A percentile compares a stretch with the other conserved stretches of the same genome.
Evolutionary conservation across 1,140 invertebrate species (phyloP).

Genomic region (Drosophila kohkoa): DNA sequence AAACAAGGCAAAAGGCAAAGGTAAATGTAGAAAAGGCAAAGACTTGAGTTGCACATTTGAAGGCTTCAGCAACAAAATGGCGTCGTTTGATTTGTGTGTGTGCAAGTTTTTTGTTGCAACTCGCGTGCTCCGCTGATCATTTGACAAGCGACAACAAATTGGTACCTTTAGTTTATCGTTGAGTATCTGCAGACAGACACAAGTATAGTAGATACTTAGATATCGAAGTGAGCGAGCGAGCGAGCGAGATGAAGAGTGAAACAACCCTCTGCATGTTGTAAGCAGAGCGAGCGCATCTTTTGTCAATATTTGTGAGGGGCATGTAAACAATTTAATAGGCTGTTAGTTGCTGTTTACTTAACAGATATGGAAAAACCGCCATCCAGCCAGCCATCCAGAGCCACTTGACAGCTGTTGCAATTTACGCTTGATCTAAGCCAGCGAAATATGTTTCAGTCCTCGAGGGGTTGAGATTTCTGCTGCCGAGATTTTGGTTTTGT

Average conservation of each 20-base stretch:
- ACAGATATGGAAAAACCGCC: conserved; percentile 59
- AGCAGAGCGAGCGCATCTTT: conserved; percentile 54
- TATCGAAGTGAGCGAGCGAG: neutral
- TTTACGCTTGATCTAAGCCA: conserved; percentile 73
- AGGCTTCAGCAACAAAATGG: conserved; percentile 70
- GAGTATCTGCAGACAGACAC: conserved; percentile 18
- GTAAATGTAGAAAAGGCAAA: neutral
- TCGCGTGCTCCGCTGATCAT: conserved; percentile 70
- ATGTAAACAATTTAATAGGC: conserved; percentile 83
- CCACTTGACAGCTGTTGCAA: conserved; percentile 82
- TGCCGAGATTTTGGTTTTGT: conserved; percentile 30
- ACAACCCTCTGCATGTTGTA: conserved; percentile 24
- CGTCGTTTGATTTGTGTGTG: conserved; percentile 63
- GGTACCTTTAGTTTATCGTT: conserved; percentile 53
- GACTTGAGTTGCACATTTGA: conserved; percentile 67
- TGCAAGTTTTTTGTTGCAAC: conserved; percentile 22
- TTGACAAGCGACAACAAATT: conserved; percentile 77
- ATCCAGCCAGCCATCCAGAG: conserved; percentile 40
- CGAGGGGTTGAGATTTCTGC: conserved; percentile 49
- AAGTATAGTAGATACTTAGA: neutral
- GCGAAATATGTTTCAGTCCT: conserved; percentile 27
- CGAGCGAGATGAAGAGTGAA: neutral
- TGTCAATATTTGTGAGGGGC: conserved; percentile 77
- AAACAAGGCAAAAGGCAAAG: conserved; percentile 13
- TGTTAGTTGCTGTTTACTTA: conserved; percentile 63